Percentiles rank a stretch among this genome's conserved stretches.
Evolutionary conservation across 2,113 vertebrate genomes (phyloP).

Genomic region (Tachysurus vachellii): DNA sequence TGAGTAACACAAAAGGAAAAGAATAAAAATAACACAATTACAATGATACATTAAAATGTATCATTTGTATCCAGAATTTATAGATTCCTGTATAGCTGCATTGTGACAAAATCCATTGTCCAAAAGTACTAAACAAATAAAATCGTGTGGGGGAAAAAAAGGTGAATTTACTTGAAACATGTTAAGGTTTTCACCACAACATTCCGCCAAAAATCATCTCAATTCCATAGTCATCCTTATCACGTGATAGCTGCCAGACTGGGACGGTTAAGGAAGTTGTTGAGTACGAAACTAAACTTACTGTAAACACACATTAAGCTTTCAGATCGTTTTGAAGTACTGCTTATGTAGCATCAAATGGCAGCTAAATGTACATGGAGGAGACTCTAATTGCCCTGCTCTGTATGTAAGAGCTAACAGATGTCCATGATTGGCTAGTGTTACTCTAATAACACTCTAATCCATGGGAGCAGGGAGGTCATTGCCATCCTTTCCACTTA

Average conservation of each 20-base stretch:
- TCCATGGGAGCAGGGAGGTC: not conserved
- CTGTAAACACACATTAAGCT: not conserved
- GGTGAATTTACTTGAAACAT: not conserved
- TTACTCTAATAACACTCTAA: not conserved
- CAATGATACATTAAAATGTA: too few relatives aligned
- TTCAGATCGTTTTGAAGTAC: not conserved
- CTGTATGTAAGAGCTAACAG: not conserved
- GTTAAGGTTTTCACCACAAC: not conserved
- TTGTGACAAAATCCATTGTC: too few relatives aligned
- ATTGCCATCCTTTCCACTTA: not conserved
- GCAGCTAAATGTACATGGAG: not conserved
- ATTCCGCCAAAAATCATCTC: not conserved
- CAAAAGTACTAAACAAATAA: not conserved
- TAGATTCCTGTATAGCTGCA: too few relatives aligned
- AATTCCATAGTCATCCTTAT: not conserved
- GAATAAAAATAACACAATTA: not conserved
- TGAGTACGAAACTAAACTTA: not conserved
- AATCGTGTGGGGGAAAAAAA: too few relatives aligned
- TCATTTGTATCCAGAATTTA: too few relatives aligned
- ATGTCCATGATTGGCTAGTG: not conserved
- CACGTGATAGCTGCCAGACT: not conserved
- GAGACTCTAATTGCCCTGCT: not conserved
- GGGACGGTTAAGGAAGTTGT: not conserved
- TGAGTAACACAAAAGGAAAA: conserved; percentile 49
- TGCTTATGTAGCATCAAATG: not conserved